Percentiles rank a stretch among this genome's conserved stretches.
Conservation (phyloP, 1,140 invertebrate species). For the Cylas formicarius region DNA sequence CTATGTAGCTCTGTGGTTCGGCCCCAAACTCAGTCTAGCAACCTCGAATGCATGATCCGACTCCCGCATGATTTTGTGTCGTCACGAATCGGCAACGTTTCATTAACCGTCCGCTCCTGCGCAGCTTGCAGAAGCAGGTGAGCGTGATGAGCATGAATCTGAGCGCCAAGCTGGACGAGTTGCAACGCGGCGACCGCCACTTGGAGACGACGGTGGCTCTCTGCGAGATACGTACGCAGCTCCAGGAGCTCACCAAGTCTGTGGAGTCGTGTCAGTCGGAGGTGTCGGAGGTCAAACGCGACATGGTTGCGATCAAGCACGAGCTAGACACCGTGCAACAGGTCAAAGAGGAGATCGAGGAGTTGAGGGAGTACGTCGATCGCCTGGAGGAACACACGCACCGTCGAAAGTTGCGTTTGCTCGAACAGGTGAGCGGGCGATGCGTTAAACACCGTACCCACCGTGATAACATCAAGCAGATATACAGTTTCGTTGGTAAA, state of each 20-base stretch:
- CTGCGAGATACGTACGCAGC: slow-evolving; percentile 81
- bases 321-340: slow-evolving; percentile 88
- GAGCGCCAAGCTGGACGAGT: slow-evolving; percentile 83
- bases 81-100: background rate
- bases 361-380: slow-evolving; percentile 82
- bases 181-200: slow-evolving; percentile 72
- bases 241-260: slow-evolving; percentile 86
- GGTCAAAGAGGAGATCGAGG: slow-evolving; percentile 89
- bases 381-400: slow-evolving; percentile 82
- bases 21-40: no score
- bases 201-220: slow-evolving; percentile 83
- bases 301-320: slow-evolving; percentile 90
- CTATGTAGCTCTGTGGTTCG: no score
- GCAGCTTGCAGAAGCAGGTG: slow-evolving; percentile 90
- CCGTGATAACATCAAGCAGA: no score
- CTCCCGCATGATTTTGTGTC: no score
- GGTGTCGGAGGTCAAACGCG: slow-evolving; percentile 83
- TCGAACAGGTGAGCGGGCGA: slow-evolving; percentile 69
- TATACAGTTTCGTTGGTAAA: no score
- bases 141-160: slow-evolving; percentile 93
- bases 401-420: slow-evolving; percentile 72
- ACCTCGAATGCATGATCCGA: no score
- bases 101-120: slow-evolving; percentile 12
- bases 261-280: slow-evolving; percentile 90
- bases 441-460: no score